Conservation (phyloP, 2,888 invertebrate genomes). For the Schrankia costaestrigalis region DNA sequence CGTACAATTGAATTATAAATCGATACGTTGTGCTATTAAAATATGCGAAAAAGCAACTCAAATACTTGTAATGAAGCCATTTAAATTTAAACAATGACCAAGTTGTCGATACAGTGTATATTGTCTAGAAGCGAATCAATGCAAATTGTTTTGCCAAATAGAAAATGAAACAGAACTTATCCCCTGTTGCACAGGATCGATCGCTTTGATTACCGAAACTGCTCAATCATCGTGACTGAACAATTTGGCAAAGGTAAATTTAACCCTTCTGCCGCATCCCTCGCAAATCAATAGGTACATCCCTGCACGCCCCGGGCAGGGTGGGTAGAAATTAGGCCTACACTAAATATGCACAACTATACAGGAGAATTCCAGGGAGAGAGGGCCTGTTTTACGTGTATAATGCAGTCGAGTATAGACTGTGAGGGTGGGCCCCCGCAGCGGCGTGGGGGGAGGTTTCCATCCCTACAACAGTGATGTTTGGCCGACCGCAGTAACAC, state of each 20-base stretch:
- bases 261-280: constrained; percentile 56
- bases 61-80: not conserved
- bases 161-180: constrained; percentile 24
- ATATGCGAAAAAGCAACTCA: no score
- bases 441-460: constrained; percentile 31
- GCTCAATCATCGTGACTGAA: constrained; percentile 53
- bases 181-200: constrained; percentile 42
- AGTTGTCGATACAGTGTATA: not conserved
- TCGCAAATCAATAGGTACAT: constrained; percentile 53
- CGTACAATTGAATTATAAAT: no score
- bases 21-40: no score
- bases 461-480: constrained; percentile 31
- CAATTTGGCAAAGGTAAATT: constrained; percentile 53
- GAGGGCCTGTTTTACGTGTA: constrained; percentile 61
- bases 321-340: constrained; percentile 57
- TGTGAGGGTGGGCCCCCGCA: constrained; percentile 35
- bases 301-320: constrained; percentile 44
- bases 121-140: constrained; percentile 13
- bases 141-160: constrained; percentile 28
- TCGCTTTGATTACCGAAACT: constrained; percentile 45
- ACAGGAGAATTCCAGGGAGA: constrained; percentile 48
- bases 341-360: constrained; percentile 70
- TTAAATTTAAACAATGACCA: constrained; percentile 2
- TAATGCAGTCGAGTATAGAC: constrained; percentile 73
- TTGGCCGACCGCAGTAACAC: constrained; percentile 47